Conservation (phyloP, 2,797 vertebrate genomes). For the Phoeniculus purpureus region DNA sequence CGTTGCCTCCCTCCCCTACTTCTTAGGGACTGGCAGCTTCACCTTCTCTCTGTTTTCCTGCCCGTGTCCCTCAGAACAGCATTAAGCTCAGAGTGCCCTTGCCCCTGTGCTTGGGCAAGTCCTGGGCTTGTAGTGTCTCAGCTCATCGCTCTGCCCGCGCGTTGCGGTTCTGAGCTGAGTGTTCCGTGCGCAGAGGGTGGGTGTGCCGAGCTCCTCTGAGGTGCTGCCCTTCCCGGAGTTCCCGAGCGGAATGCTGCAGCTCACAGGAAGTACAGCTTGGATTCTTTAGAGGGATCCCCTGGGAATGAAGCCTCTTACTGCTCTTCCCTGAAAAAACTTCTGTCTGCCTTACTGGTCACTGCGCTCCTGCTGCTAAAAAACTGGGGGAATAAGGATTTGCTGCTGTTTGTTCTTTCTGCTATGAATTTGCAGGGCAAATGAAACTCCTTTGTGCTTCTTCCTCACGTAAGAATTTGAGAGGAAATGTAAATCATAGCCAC, state of each 20-base stretch:
- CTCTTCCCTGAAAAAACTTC: not conserved
- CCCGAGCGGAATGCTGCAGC: not conserved
- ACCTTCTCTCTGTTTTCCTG: not conserved
- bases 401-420: constrained; percentile 24
- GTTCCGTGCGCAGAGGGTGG: not conserved
- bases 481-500: not conserved
- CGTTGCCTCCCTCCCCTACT: not conserved
- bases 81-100: not conserved
- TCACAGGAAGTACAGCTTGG: constrained; percentile 47
- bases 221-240: not conserved
- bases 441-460: constrained; percentile 9
- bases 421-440: not conserved
- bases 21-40: not conserved
- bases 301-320: constrained; percentile 7
- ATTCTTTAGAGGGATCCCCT: constrained; percentile 2
- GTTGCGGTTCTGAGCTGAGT: accelerated
- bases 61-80: not conserved
- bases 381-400: constrained; percentile 14
- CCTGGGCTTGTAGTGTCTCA: accelerated
- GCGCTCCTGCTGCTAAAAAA: constrained; percentile 11
- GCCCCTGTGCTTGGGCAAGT: no score
- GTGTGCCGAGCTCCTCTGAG: not conserved
- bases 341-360: not conserved
- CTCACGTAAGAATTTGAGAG: constrained; percentile 40
- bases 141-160: not conserved